Conservation (phyloP, 2,797 vertebrate genomes). For the Gallirallus australis region DNA sequence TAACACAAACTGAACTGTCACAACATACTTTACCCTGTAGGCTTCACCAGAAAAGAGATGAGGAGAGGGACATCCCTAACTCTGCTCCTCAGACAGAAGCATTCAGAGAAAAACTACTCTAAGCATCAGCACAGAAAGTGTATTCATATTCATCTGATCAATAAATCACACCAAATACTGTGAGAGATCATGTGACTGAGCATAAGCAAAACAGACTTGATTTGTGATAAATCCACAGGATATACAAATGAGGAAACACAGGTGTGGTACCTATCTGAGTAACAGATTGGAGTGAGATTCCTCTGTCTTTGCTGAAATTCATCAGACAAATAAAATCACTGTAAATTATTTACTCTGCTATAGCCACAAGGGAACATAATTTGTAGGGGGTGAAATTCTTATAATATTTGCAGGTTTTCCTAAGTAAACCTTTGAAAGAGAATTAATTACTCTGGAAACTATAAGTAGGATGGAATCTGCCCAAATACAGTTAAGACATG, state of each 20-base stretch:
- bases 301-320: background rate
- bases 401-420: background rate
- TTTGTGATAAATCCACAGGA: background rate
- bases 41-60: background rate
- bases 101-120: background rate
- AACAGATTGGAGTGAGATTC: background rate
- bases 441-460: slow-evolving; percentile 6
- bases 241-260: background rate
- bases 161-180: background rate
- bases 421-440: background rate
- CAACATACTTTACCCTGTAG: background rate
- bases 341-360: slow-evolving; percentile 48
- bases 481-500: background rate
- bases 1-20: background rate
- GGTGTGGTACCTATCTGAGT: background rate
- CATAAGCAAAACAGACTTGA: background rate
- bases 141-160: background rate
- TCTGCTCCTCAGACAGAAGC: background rate
- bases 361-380: background rate
- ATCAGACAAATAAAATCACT: background rate
- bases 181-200: background rate
- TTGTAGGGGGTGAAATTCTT: background rate
- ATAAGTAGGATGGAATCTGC: background rate
- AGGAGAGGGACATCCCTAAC: background rate
- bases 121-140: background rate